Conservation (phyloP, 2,797 vertebrate genomes). For the Chrysolophus pictus region DNA sequence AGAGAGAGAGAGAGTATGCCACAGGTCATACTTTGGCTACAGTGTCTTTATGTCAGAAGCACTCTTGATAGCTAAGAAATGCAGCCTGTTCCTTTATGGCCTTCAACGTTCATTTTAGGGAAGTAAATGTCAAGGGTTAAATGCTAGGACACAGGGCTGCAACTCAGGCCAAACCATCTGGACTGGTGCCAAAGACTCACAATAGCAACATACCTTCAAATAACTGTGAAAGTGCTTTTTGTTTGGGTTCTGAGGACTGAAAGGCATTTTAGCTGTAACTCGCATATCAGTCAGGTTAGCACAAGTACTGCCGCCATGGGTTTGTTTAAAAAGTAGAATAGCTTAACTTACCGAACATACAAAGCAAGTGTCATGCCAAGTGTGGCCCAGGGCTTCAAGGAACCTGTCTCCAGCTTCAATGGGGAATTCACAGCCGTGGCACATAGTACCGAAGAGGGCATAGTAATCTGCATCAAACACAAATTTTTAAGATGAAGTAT, state of each 20-base stretch:
- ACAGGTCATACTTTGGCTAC: neutral
- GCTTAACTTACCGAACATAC: conserved; percentile 90
- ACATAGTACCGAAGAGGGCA: conserved; percentile 92
- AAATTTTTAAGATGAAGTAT: neutral
- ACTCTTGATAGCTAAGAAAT: neutral
- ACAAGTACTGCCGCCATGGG: neutral
- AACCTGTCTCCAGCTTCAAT: conserved; percentile 98
- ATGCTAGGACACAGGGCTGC: neutral
- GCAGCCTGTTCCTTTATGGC: neutral
- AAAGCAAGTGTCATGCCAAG: conserved; percentile 99
- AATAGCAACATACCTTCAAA: conserved; percentile 35
- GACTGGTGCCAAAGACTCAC: neutral
- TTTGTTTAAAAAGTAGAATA: neutral
- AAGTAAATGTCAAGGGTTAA: neutral
- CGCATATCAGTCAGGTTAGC: neutral
- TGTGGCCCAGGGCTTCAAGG: conserved; percentile 92
- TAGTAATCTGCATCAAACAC: conserved; percentile 88
- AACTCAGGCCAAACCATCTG: neutral
- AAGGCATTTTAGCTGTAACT: neutral
- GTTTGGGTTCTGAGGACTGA: neutral
- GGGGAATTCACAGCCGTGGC: conserved; percentile 96
- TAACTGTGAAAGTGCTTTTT: conserved; percentile 29
- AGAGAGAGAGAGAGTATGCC: no score
- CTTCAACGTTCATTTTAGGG: fast-evolving
- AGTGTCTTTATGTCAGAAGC: neutral